Evolutionary conservation across 1,140 invertebrate species (phyloP), one percentile per base, ranked within the genome.

Genomic region (Drosophila sechellia): DNA sequence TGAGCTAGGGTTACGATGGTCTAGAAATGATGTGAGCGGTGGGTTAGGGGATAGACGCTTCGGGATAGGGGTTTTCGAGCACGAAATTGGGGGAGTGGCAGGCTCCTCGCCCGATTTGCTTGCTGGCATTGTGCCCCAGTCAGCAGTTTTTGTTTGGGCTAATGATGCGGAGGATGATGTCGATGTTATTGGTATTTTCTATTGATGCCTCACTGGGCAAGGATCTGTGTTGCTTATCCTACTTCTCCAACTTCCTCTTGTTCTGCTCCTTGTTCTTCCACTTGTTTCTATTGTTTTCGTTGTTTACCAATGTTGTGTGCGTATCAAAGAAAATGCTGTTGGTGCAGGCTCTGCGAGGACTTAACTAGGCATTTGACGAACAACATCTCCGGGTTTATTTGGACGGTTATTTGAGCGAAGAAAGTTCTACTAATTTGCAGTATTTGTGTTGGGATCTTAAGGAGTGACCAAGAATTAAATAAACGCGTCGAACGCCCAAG

Each of bases 121-220:
- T 70, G 65, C 79, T 60, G 72, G 64, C 79, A 81, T 77, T 81
- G 74, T 81, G 68, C 57, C 49, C 56, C 61, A 86, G 83, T 86
- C 81, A 86, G 81, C 81, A 86, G 53, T 83, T 83, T 81, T 87
- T 65, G 68, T 78, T 83, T 76, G 79, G 79, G 65, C 81, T 79
- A 86, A 83, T 86, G 79, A 83, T 86, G 79, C 78, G 73, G 50
- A 81, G 81, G 68, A 76, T 77, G 63, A 77, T 77, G 68, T 66
- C 75, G 68, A 56, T 85, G 81, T 50, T 72, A 61, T 79, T 79
- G 54, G 55, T 76, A 76, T 56, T 66, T 70, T 75, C 72, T 57
- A 76, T 76, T 76, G 72, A 76, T 75, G 72, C 60, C 48, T 76
- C 71, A 75, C 46, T 60, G 45, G 59, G 39, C 64, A 52, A 46